phyloP scores from a whole-genome alignment of 2,888 invertebrate genomes.

The Drosophila testacea region DNA sequence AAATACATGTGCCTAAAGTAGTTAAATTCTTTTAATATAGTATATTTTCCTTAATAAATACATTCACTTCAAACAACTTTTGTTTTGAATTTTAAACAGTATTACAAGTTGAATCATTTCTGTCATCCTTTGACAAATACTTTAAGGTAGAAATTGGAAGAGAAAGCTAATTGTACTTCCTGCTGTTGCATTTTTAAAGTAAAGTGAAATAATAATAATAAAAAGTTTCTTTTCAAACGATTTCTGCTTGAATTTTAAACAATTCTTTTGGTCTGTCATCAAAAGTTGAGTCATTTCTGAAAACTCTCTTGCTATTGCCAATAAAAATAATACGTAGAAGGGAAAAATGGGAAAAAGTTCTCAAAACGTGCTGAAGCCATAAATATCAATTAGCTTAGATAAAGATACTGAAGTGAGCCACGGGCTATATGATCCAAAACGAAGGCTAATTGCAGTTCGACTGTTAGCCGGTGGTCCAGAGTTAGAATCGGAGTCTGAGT shows the following conservation, averaged over 20 bases:
- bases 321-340: constrained; percentile 27
- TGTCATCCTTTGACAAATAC: no score
- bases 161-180: not conserved
- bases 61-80: not conserved
- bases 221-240: not conserved
- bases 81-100: not conserved
- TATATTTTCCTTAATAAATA: no score
- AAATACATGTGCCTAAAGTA: constrained; percentile 12
- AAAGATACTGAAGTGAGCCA: constrained; percentile 46
- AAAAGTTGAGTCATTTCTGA: constrained; percentile 20
- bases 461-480: constrained; percentile 62
- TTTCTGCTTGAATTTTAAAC: not conserved
- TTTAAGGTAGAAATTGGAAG: not conserved
- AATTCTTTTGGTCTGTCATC: not conserved
- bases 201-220: no score
- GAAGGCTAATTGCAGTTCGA: constrained; percentile 66
- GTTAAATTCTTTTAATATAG: no score
- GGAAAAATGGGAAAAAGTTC: constrained; percentile 29
- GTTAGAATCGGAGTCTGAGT: not conserved
- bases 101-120: no score
- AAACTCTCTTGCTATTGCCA: constrained; percentile 12
- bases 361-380: constrained; percentile 66
- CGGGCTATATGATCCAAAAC: constrained; percentile 46
- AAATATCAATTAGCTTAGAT: constrained; percentile 76
- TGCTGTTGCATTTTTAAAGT: constrained; percentile 1